Conservation (phyloP, 37 sponge, comb jelly and placozoan genomes). For the Crambe crambe region DNA sequence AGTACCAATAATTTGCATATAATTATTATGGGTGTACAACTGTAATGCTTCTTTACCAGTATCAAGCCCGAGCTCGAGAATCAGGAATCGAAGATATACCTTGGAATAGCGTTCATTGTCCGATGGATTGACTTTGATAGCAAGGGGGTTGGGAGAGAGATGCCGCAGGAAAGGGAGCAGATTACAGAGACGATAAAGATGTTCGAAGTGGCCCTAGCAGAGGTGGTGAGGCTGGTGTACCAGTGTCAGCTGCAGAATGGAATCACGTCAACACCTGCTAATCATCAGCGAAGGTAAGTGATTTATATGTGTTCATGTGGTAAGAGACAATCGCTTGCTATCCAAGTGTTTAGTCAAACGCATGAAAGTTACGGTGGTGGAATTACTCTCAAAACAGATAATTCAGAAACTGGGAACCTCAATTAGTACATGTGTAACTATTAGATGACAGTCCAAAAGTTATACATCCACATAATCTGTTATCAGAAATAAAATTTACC, state of each 20-base stretch:
- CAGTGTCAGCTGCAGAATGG: slow-evolving; percentile 15
- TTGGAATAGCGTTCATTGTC: slow-evolving; percentile 50
- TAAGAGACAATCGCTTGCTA: background rate
- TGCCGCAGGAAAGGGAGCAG: background rate
- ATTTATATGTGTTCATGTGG: too few relatives aligned
- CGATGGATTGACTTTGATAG: slow-evolving; percentile 62
- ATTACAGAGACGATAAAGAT: background rate
- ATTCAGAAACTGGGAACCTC: too few relatives aligned
- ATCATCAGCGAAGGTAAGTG: slow-evolving; percentile 16
- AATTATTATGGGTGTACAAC: too few relatives aligned
- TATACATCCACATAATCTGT: too few relatives aligned
- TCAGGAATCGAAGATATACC: slow-evolving; percentile 35
- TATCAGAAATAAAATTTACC: too few relatives aligned
- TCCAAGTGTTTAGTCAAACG: background rate
- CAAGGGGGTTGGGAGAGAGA: background rate
- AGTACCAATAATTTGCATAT: too few relatives aligned
- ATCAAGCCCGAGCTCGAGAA: slow-evolving; percentile 32
- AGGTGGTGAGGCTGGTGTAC: slow-evolving; percentile 26
- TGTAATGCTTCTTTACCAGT: slow-evolving; percentile 17
- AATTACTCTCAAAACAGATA: too few relatives aligned
- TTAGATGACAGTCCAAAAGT: too few relatives aligned
- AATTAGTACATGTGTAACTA: too few relatives aligned
- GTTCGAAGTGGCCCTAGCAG: slow-evolving; percentile 29
- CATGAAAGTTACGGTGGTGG: too few relatives aligned
- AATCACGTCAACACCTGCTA: background rate